Conservation (phyloP, 2,113 vertebrate genomes). For the Myocastor coypus region DNA sequence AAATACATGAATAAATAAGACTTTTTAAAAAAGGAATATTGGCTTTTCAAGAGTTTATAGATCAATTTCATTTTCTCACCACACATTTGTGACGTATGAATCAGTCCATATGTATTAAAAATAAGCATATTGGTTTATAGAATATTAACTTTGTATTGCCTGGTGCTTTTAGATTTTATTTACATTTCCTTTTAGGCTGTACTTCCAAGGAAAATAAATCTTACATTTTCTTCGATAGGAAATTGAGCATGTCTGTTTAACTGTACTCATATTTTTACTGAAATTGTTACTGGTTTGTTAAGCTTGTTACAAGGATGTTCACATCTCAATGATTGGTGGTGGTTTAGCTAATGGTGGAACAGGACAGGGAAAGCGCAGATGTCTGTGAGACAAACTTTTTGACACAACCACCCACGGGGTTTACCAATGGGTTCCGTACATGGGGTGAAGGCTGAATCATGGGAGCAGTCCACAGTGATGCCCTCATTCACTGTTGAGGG, state of each 20-base stretch:
- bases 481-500: background rate
- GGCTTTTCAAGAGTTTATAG: background rate
- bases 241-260: slow-evolving; percentile 30
- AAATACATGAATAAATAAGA: no score
- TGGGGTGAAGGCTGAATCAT: background rate
- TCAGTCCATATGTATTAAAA: background rate
- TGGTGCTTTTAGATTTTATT: background rate
- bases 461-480: background rate
- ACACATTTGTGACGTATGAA: background rate
- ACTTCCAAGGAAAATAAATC: slow-evolving; percentile 1
- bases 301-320: background rate
- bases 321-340: background rate
- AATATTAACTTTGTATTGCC: background rate
- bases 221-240: slow-evolving; percentile 29
- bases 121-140: background rate
- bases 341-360: background rate
- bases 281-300: slow-evolving; percentile 25
- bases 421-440: background rate
- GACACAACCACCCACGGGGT: fast-evolving
- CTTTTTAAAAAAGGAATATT: background rate
- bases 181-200: background rate
- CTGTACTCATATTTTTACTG: slow-evolving; percentile 43
- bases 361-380: background rate
- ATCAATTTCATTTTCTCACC: background rate
- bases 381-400: background rate